Evolutionary conservation across 1,140 invertebrate genomes (phyloP), one percentile per base, ranked within the genome.

Genomic region (Chionoecetes opilio): DNA sequence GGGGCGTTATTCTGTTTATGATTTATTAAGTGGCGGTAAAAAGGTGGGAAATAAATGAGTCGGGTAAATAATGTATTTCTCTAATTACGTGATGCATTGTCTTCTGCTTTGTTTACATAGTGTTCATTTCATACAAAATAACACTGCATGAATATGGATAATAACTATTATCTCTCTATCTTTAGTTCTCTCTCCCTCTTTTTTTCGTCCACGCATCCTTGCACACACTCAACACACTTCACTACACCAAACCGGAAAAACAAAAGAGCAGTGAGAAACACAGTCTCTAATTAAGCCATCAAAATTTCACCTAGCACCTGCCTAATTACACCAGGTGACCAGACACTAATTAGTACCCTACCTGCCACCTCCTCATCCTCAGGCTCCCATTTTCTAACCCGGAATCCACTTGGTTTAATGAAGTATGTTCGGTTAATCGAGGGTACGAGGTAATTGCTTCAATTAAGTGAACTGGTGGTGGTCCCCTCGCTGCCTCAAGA

Each of bases 391-490:
- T 88, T 41, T 35, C 86, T 32, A 75, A n/a, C 63, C 46, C 46
- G 89, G 32, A 91, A 91, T 11, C 34, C 32, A 86, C 34, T 38
- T 53, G 29, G 21, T 86, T 86, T 41, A 93, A 34, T 82, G 63
- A 41, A 53, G 26, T 53, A 38, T 38, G 86, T 94, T 94, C 87
- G 86, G 63, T 89, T 82, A 90, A 93, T 37, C 85, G 35, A 41
- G 46, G 93, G 41, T 38, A 89, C 41, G 31, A 88, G 46, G 93
- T 93, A 93, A 93, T 93, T 93, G 63, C 46, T 88, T 82, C 93
- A 93, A 89, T 93, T 93, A 93, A 93, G 41, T 88, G 93, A 93
- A 93, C 93, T 89, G 93, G 85, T 32, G 26, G 86, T 29, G 53
- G 53, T 31, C 86, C 86, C 53, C 86, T 82, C 41, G n/a, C 85